Percentiles rank a stretch among this genome's conserved stretches.
Conservation (phyloP, 2,113 vertebrate species). For the Meles meles region DNA sequence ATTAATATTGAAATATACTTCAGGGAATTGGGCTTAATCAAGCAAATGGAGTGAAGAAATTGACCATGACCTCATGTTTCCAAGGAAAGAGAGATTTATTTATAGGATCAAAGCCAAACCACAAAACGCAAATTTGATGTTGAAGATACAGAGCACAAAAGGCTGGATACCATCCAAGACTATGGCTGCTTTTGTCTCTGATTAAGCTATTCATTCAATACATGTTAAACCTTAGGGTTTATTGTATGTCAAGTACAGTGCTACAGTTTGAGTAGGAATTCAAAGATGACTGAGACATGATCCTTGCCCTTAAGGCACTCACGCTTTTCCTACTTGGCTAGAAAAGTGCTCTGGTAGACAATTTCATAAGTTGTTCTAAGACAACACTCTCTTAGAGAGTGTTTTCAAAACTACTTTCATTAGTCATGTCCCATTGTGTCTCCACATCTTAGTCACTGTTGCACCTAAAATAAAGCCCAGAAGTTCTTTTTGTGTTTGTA, state of each 20-base stretch:
- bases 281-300: neutral
- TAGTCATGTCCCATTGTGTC: neutral
- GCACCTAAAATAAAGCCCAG: neutral
- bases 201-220: neutral
- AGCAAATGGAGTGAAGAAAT: neutral
- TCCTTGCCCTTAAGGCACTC: neutral
- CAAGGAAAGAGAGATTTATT: neutral
- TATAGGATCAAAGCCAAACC: neutral
- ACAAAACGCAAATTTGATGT: neutral
- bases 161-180: neutral
- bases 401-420: neutral
- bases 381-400: neutral
- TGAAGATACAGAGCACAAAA: neutral
- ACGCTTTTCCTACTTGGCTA: neutral
- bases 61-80: neutral
- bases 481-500: neutral
- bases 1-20: constrained; percentile 4
- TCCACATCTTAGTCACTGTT: neutral
- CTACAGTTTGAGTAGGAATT: neutral
- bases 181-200: neutral
- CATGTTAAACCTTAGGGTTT: neutral
- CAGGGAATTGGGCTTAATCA: constrained; percentile 35
- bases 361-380: too few species aligned
- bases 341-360: neutral
- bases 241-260: neutral